A percentile compares a stretch with the other conserved stretches of the same genome.
phyloP scores from a whole-genome alignment of 2,113 vertebrate species.

The Glaucomys volans region DNA sequence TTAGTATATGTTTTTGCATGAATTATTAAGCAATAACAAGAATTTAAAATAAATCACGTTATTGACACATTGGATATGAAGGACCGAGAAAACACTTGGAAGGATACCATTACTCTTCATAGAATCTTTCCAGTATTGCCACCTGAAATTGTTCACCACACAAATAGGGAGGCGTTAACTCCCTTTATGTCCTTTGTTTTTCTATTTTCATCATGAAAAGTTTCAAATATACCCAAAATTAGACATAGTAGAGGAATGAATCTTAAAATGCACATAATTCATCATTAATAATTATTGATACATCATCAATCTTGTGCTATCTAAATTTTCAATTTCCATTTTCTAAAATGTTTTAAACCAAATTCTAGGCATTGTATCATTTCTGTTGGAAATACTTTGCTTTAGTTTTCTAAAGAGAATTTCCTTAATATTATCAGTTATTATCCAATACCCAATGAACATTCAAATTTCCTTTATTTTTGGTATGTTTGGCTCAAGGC shows the following conservation, averaged over 20 bases:
- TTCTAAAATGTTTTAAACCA: background rate
- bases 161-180: background rate
- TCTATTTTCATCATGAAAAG: background rate
- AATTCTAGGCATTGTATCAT: background rate
- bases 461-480: background rate
- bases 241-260: background rate
- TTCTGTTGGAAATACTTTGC: background rate
- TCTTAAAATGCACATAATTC: background rate
- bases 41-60: background rate
- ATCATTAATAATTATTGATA: background rate
- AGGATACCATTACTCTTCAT: background rate
- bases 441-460: background rate
- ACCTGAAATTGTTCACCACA: background rate
- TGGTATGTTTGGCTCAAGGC: background rate
- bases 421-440: background rate
- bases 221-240: background rate
- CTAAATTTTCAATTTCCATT: background rate
- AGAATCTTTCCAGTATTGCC: background rate
- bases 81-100: background rate
- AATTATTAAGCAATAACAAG: background rate
- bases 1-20: background rate
- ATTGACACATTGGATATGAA: background rate
- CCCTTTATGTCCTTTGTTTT: background rate
- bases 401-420: background rate
- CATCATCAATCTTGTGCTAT: background rate